These are phyloP conservation scores for Dolichallabes microphthalmus DNA, from an alignment of 2,113 vertebrate genomes.

Conservation along the genomic window DNA sequence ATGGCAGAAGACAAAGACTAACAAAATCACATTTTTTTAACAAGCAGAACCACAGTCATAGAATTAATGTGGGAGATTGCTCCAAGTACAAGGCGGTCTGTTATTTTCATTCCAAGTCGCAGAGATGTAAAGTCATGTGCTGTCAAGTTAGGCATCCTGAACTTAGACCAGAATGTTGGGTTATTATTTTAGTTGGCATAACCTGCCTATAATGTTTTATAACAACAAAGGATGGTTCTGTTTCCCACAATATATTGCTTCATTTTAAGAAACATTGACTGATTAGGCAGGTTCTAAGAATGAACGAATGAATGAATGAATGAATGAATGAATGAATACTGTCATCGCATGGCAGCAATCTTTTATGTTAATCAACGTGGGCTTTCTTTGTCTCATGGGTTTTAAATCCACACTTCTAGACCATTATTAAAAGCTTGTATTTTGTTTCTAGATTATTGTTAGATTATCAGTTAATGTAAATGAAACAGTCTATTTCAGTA, in stretches of 20 bases:
- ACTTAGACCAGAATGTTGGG: too few species aligned
- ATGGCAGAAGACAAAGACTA: background rate
- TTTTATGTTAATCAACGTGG: background rate
- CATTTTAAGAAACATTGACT: too few species aligned
- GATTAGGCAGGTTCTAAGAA: too few species aligned
- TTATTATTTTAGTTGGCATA: too few species aligned
- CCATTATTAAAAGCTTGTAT: too few species aligned
- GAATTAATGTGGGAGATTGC: background rate
- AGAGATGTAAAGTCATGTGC: background rate
- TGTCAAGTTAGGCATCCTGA: background rate
- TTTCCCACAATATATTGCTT: too few species aligned
- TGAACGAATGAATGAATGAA: too few species aligned
- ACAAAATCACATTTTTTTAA: background rate
- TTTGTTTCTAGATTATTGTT: too few species aligned
- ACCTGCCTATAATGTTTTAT: too few species aligned
- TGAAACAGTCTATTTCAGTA: too few species aligned
- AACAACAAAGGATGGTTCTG: too few species aligned
- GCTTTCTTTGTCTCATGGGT: background rate
- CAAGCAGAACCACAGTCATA: slow-evolving; percentile 3
- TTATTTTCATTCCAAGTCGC: background rate
- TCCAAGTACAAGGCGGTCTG: background rate
- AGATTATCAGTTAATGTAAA: too few species aligned
- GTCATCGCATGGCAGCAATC: background rate
- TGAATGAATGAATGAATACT: background rate
- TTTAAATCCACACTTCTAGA: background rate